Evolutionary conservation across 2,113 vertebrate species (phyloP), one percentile per base, ranked within the genome.

Genomic region (Montifringilla adamsi): DNA sequence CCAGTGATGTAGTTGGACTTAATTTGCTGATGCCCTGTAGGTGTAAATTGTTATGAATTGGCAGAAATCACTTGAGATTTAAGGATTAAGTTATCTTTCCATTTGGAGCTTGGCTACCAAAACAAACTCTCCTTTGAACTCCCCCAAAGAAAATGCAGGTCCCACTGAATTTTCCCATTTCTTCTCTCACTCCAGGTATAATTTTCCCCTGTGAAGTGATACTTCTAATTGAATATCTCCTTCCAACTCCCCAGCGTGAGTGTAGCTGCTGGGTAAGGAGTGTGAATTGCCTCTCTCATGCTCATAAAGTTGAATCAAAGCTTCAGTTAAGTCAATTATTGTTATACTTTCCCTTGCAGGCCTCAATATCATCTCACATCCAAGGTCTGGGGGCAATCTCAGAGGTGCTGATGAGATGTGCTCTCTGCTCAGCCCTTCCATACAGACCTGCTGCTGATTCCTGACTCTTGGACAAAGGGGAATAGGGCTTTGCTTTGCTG

Each of bases 11-110:
- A 86, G 79, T 94, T 91, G 90, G 88, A 77, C 88, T 93, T 96
- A 95, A 96, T 95, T 94, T 93, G 90, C 80, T 90, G 89, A 87
- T 94, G 88, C 83, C 84, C 86, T 82, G 94, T 92, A 96, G 80
- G 80, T 95, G 93, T 78, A 96, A 96, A 94, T 96, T 93, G 92
- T 93, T 96, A 94, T 95, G 92, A 96, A 95, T 89, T 93, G 95
- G 53, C 66, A 84, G 94, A 94, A 96, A 89, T 94, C 95, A 87
- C 84, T 79, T 72, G 93, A 94, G 95, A 93, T 89, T 89, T 97
- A 68, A 89, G 73, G 76, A 81, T 93, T 77, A 95, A 96, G 83
- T 91, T 93, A 84, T 96, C 94, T 87, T 92, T 93, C 95, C 62
- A 87, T 95, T 93, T 92, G 84, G 77, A 97, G 49, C 66, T 72